Base-by-base conservation (phyloP, 2,888 invertebrate species). In the Ceratothoa steindachneri region DNA sequence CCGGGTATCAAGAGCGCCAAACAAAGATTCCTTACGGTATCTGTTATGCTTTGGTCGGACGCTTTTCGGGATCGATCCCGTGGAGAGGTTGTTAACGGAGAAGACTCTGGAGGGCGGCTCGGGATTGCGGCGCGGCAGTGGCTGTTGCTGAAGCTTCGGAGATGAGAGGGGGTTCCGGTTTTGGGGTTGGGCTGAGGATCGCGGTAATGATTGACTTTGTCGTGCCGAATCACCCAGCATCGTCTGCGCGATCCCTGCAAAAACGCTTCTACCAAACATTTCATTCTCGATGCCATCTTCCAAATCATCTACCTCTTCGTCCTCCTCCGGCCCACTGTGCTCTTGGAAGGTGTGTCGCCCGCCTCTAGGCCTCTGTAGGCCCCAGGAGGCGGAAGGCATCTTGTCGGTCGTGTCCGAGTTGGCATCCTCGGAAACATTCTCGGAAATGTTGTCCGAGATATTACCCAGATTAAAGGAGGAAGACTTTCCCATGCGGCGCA, bases 391-490 rank as follows among this genome's bases (percentile, higher is more conserved):
- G 24, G 66, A 22, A 12, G 29, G 66, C n/a, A n/a, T n/a, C 15
- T 12, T 27, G 4, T 66, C 66, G 5, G 12, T 9, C 9, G 29
- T 66, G 5, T 30, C 66, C 5, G 28, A 27, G 29, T 66, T 30
- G 4, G 12, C 27, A 66, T 66, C 66, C n/a, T n/a, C n/a, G 5
- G 28, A 29, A 7, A 27, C 29, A 30, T 30, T 66, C 12, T 31
- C 67, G 30, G 76, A 73, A 28, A 74, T 72, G 30, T 77, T 77
- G 67, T 77, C 77, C 0, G 77, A 77, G 27, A 77, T 72, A 69
- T 77, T 77, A 52, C 74, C 77, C 66, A 71, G 67, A 52, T 69
- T 72, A 22, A 75, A 70, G 24, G 77, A 72, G 7, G 77, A 77
- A 4, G 74, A 67, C 65, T 77, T 77, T 22, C 77, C 75, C 41